These are phyloP conservation scores for Oxycera nigricornis DNA, from an alignment of 2,888 invertebrate species.

Conservation along the genomic window DNA sequence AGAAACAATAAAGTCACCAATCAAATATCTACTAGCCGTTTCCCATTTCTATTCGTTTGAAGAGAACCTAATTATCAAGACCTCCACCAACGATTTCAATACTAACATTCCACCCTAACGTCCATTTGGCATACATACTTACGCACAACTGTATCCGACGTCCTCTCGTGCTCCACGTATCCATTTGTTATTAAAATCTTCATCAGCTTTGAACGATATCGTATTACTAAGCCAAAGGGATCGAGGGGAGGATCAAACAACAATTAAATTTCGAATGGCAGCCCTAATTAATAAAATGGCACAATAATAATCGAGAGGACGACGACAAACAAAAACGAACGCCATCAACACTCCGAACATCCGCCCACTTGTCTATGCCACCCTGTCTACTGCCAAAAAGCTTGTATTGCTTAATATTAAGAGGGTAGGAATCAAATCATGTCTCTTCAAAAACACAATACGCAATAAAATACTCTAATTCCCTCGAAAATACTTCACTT, in stretches of 20 bases:
- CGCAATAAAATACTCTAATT: constrained; percentile 34
- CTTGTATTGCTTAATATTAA: constrained; percentile 8
- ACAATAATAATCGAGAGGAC: constrained; percentile 32
- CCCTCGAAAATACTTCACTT: constrained; percentile 28
- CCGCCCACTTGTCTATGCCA: background rate
- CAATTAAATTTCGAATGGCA: constrained; percentile 32
- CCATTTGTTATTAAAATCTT: constrained; percentile 24
- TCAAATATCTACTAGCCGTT: constrained; percentile 1
- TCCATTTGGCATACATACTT: background rate
- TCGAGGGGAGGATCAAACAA: background rate
- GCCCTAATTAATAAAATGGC: constrained; percentile 39
- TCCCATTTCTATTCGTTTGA: background rate
- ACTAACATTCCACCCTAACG: background rate
- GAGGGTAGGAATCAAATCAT: constrained; percentile 38
- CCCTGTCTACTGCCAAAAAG: background rate
- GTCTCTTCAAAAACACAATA: constrained; percentile 32
- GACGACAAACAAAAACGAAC: constrained; percentile 16
- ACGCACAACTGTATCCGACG: background rate
- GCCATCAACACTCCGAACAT: background rate
- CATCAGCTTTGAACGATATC: constrained; percentile 5
- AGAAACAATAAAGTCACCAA: constrained; percentile 13
- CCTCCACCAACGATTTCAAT: background rate
- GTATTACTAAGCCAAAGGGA: background rate
- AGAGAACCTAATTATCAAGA: background rate
- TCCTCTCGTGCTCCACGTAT: background rate